These are phyloP conservation scores for Lysandra coridon DNA, from an alignment of 2,888 invertebrate species.

Conservation along the genomic window DNA sequence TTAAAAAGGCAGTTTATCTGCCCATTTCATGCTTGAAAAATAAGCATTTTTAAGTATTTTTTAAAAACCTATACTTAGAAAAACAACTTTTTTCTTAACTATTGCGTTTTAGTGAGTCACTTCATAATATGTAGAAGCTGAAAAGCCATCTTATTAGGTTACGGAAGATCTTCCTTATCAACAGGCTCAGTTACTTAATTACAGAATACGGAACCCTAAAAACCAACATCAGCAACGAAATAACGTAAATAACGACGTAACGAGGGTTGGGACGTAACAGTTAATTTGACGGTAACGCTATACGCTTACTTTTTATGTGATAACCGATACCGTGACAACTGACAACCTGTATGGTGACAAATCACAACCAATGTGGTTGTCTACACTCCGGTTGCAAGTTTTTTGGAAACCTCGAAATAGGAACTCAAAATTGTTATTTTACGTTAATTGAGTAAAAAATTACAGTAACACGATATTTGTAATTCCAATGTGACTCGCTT, in stretches of 20 bases:
- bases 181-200: not conserved
- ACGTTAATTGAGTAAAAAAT: not conserved
- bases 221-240: not conserved
- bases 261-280: not conserved
- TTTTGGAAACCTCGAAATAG: not conserved
- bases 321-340: not conserved
- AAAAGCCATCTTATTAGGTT: not conserved
- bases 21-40: no score
- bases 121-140: no score
- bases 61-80: no score
- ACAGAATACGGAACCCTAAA: not conserved
- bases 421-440: not conserved
- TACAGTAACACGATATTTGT: not conserved
- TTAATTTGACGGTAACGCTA: conserved; percentile 4
- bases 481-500: not conserved
- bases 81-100: no score
- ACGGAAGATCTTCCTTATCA: not conserved
- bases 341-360: not conserved
- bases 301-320: not conserved
- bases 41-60: no score
- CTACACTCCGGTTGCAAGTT: not conserved
- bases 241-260: not conserved
- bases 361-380: not conserved
- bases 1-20: no score
- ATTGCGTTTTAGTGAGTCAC: no score